Conservation (phyloP, 2,797 vertebrate species). For the Rhynchonycteris naso region DNA sequence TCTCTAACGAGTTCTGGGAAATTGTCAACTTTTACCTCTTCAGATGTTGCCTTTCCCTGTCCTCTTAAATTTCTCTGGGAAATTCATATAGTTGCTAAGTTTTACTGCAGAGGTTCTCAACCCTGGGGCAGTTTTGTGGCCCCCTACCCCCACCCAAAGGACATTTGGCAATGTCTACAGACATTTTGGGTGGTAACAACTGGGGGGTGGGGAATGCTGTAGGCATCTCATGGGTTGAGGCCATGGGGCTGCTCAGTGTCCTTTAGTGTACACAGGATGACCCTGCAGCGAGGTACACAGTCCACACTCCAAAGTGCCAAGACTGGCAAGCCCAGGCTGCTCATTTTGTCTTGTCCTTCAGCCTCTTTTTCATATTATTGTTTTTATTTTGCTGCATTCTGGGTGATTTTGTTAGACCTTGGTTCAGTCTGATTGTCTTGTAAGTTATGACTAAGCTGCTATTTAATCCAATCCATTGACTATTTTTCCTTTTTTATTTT, state of each 20-base stretch:
- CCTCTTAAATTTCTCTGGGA: background rate
- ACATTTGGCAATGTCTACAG: background rate
- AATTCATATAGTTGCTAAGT: background rate
- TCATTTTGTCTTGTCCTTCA: background rate
- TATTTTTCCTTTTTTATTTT: background rate
- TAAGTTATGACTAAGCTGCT: background rate
- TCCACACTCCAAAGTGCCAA: background rate
- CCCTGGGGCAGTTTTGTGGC: background rate
- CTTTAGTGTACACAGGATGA: accelerated
- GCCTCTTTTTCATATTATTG: background rate
- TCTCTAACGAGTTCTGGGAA: background rate
- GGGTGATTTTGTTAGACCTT: background rate
- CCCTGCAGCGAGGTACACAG: too few species aligned
- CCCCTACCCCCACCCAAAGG: too few species aligned
- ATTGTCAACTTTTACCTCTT: background rate
- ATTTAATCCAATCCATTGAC: background rate
- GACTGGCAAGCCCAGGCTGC: background rate
- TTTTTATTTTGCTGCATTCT: background rate
- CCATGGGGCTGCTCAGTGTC: background rate
- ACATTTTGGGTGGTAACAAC: background rate
- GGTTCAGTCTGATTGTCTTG: background rate
- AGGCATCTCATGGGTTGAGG: background rate
- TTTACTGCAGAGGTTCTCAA: background rate
- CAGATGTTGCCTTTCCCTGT: background rate
- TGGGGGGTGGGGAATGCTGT: background rate